Conservation (phyloP, 2,888 invertebrate genomes). For the Pharmacophagus antenor region DNA sequence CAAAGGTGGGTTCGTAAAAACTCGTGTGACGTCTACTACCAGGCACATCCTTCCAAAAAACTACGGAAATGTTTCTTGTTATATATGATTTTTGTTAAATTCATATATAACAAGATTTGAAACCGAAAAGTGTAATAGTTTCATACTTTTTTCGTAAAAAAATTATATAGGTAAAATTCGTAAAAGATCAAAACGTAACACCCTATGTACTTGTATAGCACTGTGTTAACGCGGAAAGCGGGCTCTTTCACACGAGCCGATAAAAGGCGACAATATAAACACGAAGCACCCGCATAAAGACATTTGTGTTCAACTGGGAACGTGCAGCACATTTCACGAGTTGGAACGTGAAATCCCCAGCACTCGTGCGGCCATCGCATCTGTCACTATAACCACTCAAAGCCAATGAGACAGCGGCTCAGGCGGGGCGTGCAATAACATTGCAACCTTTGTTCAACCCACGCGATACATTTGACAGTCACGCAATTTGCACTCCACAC, state of each 20-base stretch:
- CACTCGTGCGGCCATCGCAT: slow-evolving; percentile 18
- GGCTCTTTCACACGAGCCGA: neutral
- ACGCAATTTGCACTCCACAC: slow-evolving; percentile 51
- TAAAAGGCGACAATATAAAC: slow-evolving; percentile 13
- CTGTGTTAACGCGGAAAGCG: neutral
- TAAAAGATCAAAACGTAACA: no score
- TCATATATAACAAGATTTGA: no score
- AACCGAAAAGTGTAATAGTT: no score
- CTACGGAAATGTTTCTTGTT: no score
- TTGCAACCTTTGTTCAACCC: slow-evolving; percentile 43
- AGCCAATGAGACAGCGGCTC: slow-evolving; percentile 37
- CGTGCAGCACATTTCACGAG: slow-evolving; percentile 18
- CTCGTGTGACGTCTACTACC: no score
- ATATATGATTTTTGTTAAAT: no score
- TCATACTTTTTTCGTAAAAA: no score
- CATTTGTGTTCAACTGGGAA: slow-evolving; percentile 16
- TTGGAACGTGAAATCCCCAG: slow-evolving; percentile 15
- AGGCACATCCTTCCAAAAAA: no score
- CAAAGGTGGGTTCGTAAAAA: no score
- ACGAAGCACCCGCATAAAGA: slow-evolving; percentile 1
- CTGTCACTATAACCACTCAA: slow-evolving; percentile 26
- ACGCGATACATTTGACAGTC: slow-evolving; percentile 43
- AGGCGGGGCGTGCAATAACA: slow-evolving; percentile 38
- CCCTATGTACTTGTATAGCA: no score
- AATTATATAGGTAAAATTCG: no score